These are phyloP conservation scores for Andricus quercusramuli DNA, from an alignment of 2,888 invertebrate genomes.

Conservation along the genomic window DNA sequence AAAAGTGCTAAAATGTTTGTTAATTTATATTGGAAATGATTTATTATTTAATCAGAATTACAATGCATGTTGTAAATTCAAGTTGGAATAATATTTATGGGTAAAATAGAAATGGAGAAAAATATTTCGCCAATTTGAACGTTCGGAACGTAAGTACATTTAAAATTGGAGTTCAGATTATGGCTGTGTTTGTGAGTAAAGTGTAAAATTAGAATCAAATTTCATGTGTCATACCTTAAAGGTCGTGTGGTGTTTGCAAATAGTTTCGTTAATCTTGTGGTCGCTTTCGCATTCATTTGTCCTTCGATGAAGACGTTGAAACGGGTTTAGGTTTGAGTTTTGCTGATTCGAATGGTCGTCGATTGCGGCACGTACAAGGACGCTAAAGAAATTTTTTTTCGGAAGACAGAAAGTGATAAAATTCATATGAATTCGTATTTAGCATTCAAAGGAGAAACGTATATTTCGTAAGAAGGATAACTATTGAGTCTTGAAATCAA, in stretches of 20 bases:
- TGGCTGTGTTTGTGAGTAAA: neutral
- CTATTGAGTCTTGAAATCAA: neutral
- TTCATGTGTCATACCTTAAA: neutral
- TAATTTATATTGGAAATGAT: no score
- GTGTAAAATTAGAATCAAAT: neutral
- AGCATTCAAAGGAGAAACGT: neutral
- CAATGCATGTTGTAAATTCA: no score
- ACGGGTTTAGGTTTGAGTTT: constrained; percentile 17
- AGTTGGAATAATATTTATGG: no score
- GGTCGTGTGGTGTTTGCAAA: constrained; percentile 14
- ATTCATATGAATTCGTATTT: constrained; percentile 11
- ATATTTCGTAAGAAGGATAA: neutral
- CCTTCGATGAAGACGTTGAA: constrained; percentile 18
- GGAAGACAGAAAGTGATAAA: constrained; percentile 24
- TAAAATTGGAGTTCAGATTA: neutral
- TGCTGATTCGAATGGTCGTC: constrained; percentile 3
- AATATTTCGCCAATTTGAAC: no score
- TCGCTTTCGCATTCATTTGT: constrained; percentile 10
- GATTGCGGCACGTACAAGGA: constrained; percentile 19
- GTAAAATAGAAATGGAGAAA: no score
- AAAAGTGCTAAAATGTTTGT: no score
- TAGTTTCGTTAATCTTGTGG: constrained; percentile 6
- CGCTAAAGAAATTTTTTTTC: constrained; percentile 18
- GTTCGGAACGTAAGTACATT: no score
- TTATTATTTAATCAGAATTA: no score